These are phyloP conservation scores for Stichopus chloronotus DNA, from an alignment of 35 echinoderm and acorn worm species.

Conservation along the genomic window DNA sequence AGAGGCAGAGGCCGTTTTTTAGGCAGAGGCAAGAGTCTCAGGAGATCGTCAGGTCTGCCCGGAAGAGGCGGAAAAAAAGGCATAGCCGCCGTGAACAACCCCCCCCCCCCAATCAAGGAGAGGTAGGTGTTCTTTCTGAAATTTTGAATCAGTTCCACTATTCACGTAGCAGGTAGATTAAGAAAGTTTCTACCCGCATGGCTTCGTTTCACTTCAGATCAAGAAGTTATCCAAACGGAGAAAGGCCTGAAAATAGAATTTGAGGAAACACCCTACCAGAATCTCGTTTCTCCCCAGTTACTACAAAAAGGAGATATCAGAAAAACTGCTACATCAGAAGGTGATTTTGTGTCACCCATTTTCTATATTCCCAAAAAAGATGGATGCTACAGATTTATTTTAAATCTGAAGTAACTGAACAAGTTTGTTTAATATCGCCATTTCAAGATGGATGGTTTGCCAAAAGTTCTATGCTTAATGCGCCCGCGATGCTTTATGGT, in stretches of 20 bases:
- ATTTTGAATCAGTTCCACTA: slow-evolving; percentile 6
- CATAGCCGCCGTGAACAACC: background rate
- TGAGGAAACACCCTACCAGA: slow-evolving; percentile 45
- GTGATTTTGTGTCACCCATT: slow-evolving; percentile 51
- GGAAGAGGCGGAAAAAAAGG: background rate
- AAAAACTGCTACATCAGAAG: slow-evolving; percentile 20
- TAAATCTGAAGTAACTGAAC: slow-evolving; percentile 23
- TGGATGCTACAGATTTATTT: slow-evolving; percentile 21
- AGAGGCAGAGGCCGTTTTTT: slow-evolving; percentile 45
- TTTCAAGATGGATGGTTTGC: slow-evolving; percentile 27
- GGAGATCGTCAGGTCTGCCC: slow-evolving; percentile 11
- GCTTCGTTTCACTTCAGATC: slow-evolving; percentile 37
- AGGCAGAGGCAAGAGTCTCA: slow-evolving; percentile 2
- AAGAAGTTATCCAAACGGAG: slow-evolving; percentile 26
- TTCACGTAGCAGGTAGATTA: slow-evolving; percentile 19
- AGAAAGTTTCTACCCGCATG: slow-evolving; percentile 5
- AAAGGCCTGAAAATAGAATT: slow-evolving; percentile 38
- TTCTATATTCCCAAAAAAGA: slow-evolving; percentile 44
- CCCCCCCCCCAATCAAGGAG: background rate
- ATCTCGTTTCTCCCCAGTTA: slow-evolving; percentile 23
- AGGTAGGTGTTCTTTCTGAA: background rate
- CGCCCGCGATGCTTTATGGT: too few relatives aligned
- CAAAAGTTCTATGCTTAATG: slow-evolving; percentile 6
- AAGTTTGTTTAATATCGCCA: background rate
- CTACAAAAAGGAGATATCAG: slow-evolving; percentile 34